Conservation (phyloP, 1,140 invertebrate genomes). For the Radopholus similis region DNA sequence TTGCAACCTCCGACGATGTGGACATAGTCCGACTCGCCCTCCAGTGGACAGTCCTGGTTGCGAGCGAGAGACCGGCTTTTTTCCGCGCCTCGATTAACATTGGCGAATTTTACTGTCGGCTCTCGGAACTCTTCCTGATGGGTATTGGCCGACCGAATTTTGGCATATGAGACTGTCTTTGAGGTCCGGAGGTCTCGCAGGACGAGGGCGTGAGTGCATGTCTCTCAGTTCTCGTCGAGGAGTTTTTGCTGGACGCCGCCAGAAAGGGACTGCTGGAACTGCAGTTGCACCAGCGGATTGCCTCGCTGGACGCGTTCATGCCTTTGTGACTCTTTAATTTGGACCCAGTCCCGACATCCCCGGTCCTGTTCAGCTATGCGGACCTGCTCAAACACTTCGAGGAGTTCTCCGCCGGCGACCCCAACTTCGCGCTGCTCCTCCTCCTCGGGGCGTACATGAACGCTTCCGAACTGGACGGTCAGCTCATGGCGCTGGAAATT, state of each 20-base stretch:
- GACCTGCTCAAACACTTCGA: constrained; percentile 33
- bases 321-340: constrained; percentile 35
- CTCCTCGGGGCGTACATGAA: constrained; percentile 40
- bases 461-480: constrained; percentile 11
- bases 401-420: constrained; percentile 34
- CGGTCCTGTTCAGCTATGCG: constrained; percentile 18
- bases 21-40: constrained; percentile 37
- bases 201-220: constrained; percentile 8
- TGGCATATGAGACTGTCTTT: constrained; percentile 13
- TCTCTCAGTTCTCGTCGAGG: not conserved
- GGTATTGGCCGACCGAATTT: constrained; percentile 25
- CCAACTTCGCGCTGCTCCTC: constrained; percentile 22
- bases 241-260: constrained; percentile 6
- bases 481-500: constrained; percentile 28
- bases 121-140: constrained; percentile 36
- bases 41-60: constrained; percentile 34
- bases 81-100: constrained; percentile 35
- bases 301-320: constrained; percentile 40
- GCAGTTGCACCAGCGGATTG: constrained; percentile 22
- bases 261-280: constrained; percentile 9
- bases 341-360: not conserved
- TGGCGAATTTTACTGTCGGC: constrained; percentile 27
- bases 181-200: constrained; percentile 22
- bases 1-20: constrained; percentile 31
- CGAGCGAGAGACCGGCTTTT: constrained; percentile 24